These are phyloP conservation scores for Neogobius melanostomus DNA, from an alignment of 2,113 vertebrate species.

Conservation along the genomic window DNA sequence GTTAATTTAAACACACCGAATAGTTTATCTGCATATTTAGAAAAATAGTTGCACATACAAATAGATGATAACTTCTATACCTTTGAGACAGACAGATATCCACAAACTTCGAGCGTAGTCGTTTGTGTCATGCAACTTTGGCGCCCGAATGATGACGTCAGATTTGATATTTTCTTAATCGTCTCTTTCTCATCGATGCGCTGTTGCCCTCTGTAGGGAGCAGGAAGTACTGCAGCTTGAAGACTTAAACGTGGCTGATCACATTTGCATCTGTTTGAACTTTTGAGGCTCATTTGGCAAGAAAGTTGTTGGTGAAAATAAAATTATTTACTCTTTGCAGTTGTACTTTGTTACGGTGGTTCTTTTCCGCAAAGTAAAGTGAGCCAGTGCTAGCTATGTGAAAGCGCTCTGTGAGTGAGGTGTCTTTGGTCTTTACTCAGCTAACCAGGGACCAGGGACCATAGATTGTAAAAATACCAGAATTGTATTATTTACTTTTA, in stretches of 20 bases:
- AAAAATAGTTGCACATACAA: background rate
- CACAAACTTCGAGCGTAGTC: background rate
- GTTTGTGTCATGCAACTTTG: conserved; percentile 31
- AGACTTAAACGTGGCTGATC: too few relatives aligned
- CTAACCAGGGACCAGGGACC: too few relatives aligned
- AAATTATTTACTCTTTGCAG: background rate
- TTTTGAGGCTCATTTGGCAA: background rate
- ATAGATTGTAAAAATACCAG: too few relatives aligned
- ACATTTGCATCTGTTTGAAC: background rate
- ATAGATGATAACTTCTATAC: background rate
- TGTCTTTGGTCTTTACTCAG: too few relatives aligned
- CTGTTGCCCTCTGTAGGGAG: background rate
- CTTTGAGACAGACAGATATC: background rate
- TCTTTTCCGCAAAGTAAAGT: too few relatives aligned
- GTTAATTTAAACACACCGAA: background rate
- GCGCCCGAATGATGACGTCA: conserved; percentile 47
- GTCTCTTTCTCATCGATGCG: background rate
- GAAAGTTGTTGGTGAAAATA: background rate
- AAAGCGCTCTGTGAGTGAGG: too few relatives aligned
- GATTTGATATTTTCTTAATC: background rate
- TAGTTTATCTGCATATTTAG: background rate
- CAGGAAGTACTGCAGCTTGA: too few relatives aligned
- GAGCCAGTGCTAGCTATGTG: too few relatives aligned
- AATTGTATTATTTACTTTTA: too few relatives aligned
- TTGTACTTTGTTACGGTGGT: background rate